phyloP scores from a whole-genome alignment of 2,888 invertebrate species.

The Pardosa pseudoannulata region DNA sequence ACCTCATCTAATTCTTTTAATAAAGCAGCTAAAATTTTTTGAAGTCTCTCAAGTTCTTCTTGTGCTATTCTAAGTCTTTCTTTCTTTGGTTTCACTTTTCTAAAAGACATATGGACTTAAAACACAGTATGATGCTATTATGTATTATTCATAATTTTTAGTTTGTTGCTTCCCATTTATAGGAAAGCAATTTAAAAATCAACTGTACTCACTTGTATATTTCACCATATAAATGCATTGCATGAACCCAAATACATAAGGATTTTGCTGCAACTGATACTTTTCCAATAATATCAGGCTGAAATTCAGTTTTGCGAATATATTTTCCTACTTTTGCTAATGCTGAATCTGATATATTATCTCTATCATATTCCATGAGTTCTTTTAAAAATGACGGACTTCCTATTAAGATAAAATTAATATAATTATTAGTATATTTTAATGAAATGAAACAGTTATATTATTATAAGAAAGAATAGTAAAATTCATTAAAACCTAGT shows the following conservation, averaged over 20 bases:
- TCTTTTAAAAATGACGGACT: conserved; percentile 87
- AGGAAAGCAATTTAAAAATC: too few species aligned
- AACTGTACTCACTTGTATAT: conserved; percentile 89
- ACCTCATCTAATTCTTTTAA: conserved; percentile 86
- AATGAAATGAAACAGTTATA: too few species aligned
- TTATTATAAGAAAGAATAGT: too few species aligned
- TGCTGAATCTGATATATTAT: conserved; percentile 89
- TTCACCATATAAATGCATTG: conserved; percentile 93
- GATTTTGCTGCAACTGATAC: conserved; percentile 92
- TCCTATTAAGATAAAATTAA: conserved; percentile 20
- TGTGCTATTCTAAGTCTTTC: conserved; percentile 87
- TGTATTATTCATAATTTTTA: too few species aligned
- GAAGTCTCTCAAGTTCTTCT: conserved; percentile 86
- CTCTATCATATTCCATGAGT: conserved; percentile 90
- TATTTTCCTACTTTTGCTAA: conserved; percentile 88
- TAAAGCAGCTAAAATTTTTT: conserved; percentile 86
- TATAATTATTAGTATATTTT: too few species aligned
- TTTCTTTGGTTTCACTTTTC: conserved; percentile 89
- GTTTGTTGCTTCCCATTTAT: too few species aligned
- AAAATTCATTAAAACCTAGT: conserved; percentile 80
- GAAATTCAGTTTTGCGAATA: conserved; percentile 88
- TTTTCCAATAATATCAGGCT: conserved; percentile 90
- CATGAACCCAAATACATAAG: conserved; percentile 92
- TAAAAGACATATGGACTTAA: conserved; percentile 5
- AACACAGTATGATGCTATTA: too few species aligned